phyloP scores from a whole-genome alignment of 1,140 invertebrate genomes.

The Bradynema listronoti region DNA sequence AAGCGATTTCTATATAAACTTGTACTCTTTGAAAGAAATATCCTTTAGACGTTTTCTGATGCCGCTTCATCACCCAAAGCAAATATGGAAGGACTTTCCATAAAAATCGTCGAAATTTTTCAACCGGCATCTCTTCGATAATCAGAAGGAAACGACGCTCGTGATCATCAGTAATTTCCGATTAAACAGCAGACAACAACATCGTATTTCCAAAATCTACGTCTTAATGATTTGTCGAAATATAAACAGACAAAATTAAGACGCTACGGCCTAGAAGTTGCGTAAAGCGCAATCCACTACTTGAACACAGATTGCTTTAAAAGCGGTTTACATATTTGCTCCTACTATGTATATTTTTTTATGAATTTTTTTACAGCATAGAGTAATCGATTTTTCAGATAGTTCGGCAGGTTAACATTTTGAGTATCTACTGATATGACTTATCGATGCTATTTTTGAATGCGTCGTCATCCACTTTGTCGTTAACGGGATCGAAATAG shows the following conservation, averaged over 20 bases:
- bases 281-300: constrained; percentile 12
- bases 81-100: not conserved
- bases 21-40: not conserved
- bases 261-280: constrained; percentile 13
- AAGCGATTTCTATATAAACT: not conserved
- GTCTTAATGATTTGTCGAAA: constrained; percentile 20
- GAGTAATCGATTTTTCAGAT: constrained; percentile 60
- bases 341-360: constrained; percentile 15
- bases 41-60: not conserved
- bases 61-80: not conserved
- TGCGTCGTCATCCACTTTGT: constrained; percentile 60
- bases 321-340: constrained; percentile 16
- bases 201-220: constrained; percentile 10
- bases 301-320: constrained; percentile 13
- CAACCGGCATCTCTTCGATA: constrained; percentile 11
- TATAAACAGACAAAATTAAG: constrained; percentile 13
- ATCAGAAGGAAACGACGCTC: constrained; percentile 4
- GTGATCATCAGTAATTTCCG: constrained; percentile 7
- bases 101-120: not conserved
- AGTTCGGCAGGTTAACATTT: constrained; percentile 58
- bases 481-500: constrained; percentile 57
- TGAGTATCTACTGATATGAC: constrained; percentile 59
- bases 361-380: constrained; percentile 17
- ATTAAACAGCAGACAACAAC: constrained; percentile 15
- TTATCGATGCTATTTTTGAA: constrained; percentile 59